Evolutionary conservation across 2,797 vertebrate genomes (phyloP).

Genomic region (Darevskia mixta): DNA sequence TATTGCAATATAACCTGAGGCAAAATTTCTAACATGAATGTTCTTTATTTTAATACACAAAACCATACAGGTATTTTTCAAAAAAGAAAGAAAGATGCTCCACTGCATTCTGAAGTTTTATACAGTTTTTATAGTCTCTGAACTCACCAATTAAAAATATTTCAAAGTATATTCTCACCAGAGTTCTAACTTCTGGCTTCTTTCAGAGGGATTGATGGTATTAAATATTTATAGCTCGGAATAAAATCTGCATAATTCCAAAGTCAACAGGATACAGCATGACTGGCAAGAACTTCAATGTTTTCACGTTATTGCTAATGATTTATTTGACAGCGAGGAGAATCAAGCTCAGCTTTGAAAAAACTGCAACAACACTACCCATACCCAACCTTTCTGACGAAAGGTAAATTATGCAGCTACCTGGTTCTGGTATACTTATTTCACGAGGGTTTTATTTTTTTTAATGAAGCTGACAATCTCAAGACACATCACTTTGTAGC

Average conservation of each 20-base stretch:
- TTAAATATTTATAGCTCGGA: constrained; percentile 42
- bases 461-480: background rate
- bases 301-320: constrained; percentile 28
- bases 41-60: background rate
- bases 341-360: constrained; percentile 18
- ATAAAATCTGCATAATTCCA: constrained; percentile 41
- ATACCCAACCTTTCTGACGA: background rate
- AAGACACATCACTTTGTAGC: background rate
- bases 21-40: background rate
- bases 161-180: constrained; percentile 30
- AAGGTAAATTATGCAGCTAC: constrained; percentile 5
- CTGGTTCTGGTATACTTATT: background rate
- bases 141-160: constrained; percentile 32
- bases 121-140: constrained; percentile 34
- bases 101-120: constrained; percentile 2
- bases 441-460: background rate
- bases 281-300: constrained; percentile 23
- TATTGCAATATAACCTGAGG: background rate
- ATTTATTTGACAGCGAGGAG: constrained; percentile 32
- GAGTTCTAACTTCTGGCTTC: constrained; percentile 26
- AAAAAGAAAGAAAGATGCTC: background rate
- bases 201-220: constrained; percentile 20
- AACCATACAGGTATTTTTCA: background rate
- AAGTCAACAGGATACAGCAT: constrained; percentile 23
- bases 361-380: background rate